Evolutionary conservation across 2,113 vertebrate species (phyloP).

Genomic region (Trematomus loennbergii): DNA sequence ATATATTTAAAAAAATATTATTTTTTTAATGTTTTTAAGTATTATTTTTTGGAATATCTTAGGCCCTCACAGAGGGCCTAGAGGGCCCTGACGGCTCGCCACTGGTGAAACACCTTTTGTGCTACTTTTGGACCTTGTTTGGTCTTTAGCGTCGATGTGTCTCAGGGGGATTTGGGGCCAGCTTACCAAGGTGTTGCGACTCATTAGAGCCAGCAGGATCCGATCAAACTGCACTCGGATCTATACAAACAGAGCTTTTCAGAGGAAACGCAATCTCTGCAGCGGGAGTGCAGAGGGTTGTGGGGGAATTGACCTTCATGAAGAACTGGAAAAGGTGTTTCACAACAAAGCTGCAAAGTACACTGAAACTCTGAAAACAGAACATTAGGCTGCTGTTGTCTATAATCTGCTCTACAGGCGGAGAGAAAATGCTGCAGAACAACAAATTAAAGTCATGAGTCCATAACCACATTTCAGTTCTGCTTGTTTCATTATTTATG

Average conservation of each 20-base stretch:
- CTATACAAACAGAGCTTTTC: too few species aligned
- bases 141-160: too few species aligned
- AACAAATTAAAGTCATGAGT: neutral
- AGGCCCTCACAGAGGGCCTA: too few species aligned
- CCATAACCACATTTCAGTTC: neutral
- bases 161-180: too few species aligned
- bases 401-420: neutral
- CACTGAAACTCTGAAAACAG: slow-evolving; percentile 8
- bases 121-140: slow-evolving; percentile 15
- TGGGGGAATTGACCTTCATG: slow-evolving; percentile 35
- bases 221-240: too few species aligned
- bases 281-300: neutral
- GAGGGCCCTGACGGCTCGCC: too few species aligned
- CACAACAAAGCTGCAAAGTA: slow-evolving; percentile 43
- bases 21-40: too few species aligned
- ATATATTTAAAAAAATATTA: too few species aligned
- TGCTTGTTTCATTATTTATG: neutral
- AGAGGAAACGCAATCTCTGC: too few species aligned
- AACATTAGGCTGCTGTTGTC: neutral
- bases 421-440: neutral
- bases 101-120: slow-evolving; percentile 17
- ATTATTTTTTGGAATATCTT: too few species aligned
- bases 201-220: too few species aligned
- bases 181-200: too few species aligned
- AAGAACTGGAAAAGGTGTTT: slow-evolving; percentile 34